Evolutionary conservation across 2,797 vertebrate species (phyloP).

Genomic region (Myiothlypis coronata): DNA sequence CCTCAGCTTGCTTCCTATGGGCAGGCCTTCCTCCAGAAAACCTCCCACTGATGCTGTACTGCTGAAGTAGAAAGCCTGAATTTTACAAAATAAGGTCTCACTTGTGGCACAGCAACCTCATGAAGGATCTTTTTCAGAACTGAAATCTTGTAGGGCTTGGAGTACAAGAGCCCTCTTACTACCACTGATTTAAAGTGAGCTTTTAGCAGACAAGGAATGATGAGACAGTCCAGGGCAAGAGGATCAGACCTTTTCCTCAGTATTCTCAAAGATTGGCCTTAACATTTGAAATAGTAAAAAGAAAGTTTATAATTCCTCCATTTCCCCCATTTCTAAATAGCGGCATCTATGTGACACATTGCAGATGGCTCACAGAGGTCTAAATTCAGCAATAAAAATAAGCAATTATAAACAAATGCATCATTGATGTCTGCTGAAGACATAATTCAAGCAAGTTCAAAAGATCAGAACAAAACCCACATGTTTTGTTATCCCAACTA

Average conservation of each 20-base stretch:
- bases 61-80: background rate
- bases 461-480: conserved; percentile 23
- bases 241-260: background rate
- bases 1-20: background rate
- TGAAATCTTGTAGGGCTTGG: background rate
- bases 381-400: conserved; percentile 42
- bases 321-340: background rate
- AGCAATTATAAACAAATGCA: conserved; percentile 47
- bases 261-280: background rate
- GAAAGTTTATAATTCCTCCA: background rate
- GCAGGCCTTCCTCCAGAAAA: conserved; percentile 1
- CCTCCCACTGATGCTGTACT: background rate
- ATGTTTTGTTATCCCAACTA: background rate
- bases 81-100: background rate
- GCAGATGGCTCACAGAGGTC: background rate
- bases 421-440: background rate
- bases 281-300: background rate
- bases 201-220: background rate
- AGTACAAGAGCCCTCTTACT: background rate
- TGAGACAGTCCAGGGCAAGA: background rate
- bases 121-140: background rate
- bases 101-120: background rate
- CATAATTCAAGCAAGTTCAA: conserved; percentile 40
- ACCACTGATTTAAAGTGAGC: background rate
- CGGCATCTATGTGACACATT: background rate